Conservation (phyloP, 2,888 invertebrate species). For the Nemoura dubitans region DNA sequence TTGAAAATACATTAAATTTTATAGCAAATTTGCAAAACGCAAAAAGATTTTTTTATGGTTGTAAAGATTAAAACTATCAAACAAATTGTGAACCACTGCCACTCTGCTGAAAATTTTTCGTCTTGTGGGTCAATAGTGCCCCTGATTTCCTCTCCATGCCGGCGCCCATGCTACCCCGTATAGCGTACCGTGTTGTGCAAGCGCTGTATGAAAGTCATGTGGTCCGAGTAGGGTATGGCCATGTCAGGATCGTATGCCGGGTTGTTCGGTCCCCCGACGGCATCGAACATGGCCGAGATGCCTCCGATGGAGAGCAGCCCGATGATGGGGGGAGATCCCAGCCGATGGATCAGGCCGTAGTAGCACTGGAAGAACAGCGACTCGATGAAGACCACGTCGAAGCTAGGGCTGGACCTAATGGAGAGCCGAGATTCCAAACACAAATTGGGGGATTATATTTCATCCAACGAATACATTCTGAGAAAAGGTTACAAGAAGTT, state of each 20-base stretch:
- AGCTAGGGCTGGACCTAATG: conserved; percentile 53
- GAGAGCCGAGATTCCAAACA: background rate
- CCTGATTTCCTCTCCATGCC: no score
- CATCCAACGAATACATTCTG: no score
- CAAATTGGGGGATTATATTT: no score
- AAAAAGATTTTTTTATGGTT: no score
- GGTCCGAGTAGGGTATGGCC: conserved; percentile 53
- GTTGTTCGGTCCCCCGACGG: conserved; percentile 57
- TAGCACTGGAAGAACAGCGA: conserved; percentile 57
- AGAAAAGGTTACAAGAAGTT: no score
- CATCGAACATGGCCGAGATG: conserved; percentile 54
- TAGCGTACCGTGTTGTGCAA: conserved; percentile 49
- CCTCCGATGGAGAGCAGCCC: conserved; percentile 57
- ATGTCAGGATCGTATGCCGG: conserved; percentile 57
- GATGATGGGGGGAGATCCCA: conserved; percentile 63
- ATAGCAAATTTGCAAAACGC: no score
- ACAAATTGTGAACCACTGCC: no score
- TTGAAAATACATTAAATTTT: no score
- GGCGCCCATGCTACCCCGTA: no score
- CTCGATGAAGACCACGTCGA: conserved; percentile 68
- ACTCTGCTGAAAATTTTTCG: no score
- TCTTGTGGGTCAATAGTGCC: no score
- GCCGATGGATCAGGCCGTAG: conserved; percentile 44
- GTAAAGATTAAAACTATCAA: no score
- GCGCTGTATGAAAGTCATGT: conserved; percentile 55